Evolutionary conservation across 2,888 invertebrate species (phyloP).

Genomic region (Arrhopalites spinosus): DNA sequence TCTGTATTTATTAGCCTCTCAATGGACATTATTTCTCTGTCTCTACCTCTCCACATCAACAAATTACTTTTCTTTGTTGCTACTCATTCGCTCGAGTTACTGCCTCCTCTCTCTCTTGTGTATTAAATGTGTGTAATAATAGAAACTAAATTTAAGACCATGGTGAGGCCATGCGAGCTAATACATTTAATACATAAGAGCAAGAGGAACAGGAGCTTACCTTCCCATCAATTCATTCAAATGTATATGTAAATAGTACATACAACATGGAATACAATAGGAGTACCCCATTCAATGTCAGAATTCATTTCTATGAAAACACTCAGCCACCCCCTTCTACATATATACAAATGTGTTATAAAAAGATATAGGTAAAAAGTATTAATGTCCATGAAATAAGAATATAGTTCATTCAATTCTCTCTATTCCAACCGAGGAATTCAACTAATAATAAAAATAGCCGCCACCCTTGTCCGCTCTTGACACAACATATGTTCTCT

Average conservation of each 20-base stretch:
- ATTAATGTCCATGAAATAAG: constrained; percentile 24
- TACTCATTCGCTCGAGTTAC: constrained; percentile 26
- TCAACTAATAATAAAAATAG: no score
- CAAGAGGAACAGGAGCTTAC: constrained; percentile 1
- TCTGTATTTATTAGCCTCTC: neutral
- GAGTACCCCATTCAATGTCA: neutral
- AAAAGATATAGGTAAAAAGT: no score
- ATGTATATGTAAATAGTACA: neutral
- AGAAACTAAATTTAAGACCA: no score
- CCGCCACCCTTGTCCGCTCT: no score
- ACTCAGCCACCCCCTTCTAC: neutral
- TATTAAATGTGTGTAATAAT: no score
- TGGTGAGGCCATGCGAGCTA: neutral
- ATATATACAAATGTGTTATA: neutral
- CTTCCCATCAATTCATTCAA: constrained; percentile 1
- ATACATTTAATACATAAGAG: neutral
- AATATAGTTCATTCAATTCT: constrained; percentile 14
- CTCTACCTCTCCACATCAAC: constrained; percentile 18
- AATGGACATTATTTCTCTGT: neutral
- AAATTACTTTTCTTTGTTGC: constrained; percentile 31
- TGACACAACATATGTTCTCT: no score
- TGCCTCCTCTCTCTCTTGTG: no score
- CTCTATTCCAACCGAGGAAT: neutral
- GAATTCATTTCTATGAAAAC: constrained; percentile 5
- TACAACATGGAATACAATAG: neutral